phyloP scores from a whole-genome alignment of 1,140 invertebrate species.

The Heliconius hewitsoni region DNA sequence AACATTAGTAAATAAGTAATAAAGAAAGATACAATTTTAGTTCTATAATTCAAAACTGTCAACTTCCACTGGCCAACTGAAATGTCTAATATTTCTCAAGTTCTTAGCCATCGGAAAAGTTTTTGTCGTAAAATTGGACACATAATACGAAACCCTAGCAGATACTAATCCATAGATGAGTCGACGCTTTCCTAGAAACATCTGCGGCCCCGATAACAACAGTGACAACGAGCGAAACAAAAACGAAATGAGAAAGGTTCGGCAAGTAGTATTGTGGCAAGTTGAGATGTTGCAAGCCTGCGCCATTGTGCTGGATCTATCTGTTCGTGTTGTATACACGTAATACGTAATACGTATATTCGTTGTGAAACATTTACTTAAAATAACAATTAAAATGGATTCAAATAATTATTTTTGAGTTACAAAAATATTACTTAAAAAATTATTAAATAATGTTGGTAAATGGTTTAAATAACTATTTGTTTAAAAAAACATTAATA shows the following conservation, averaged over 20 bases:
- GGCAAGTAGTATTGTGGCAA: conserved; percentile 68
- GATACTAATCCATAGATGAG: conserved; percentile 72
- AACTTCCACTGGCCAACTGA: neutral
- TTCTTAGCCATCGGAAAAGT: neutral
- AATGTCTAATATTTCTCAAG: neutral
- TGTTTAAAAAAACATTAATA: too few species aligned
- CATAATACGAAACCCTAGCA: conserved; percentile 59
- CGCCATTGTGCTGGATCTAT: conserved; percentile 21
- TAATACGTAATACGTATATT: neutral
- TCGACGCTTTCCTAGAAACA: conserved; percentile 61
- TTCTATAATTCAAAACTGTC: neutral
- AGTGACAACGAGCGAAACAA: conserved; percentile 62
- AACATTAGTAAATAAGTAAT: too few species aligned
- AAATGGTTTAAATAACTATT: neutral
- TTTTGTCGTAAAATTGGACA: conserved; percentile 16
- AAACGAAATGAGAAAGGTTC: conserved; percentile 77
- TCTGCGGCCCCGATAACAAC: conserved; percentile 59
- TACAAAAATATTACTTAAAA: too few species aligned
- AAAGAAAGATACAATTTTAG: too few species aligned
- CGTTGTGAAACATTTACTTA: neutral
- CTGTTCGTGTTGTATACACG: neutral
- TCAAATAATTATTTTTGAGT: neutral
- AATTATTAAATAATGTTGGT: too few species aligned
- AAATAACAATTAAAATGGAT: neutral
- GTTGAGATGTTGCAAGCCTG: conserved; percentile 48